A percentile compares a stretch with the other conserved stretches of the same genome.
phyloP scores from a whole-genome alignment of 2,797 vertebrate species.

The Myripristis murdjan region DNA sequence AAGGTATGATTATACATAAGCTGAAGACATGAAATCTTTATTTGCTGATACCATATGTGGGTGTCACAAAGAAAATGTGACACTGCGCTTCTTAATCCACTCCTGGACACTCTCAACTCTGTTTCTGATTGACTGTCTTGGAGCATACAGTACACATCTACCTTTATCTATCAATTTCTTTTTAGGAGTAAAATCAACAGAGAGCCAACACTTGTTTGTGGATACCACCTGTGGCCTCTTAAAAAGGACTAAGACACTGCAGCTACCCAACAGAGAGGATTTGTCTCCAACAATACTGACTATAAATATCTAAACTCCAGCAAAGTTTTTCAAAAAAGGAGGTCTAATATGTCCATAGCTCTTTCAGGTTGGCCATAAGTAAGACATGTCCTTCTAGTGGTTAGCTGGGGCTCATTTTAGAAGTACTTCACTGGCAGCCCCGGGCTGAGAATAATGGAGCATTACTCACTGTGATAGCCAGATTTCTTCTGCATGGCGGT shows the following conservation, averaged over 20 bases:
- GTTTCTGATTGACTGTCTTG: conserved; percentile 10
- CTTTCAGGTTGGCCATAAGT: conserved; percentile 60
- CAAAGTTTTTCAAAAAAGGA: conserved; percentile 49
- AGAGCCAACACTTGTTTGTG: conserved; percentile 28
- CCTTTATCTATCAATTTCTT: conserved; percentile 54
- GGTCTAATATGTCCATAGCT: conserved; percentile 53
- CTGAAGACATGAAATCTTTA: conserved; percentile 85
- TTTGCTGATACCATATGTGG: conserved; percentile 84
- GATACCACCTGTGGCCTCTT: conserved; percentile 69
- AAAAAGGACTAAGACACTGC: conserved; percentile 17
- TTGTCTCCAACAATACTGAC: conserved; percentile 33
- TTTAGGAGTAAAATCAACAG: conserved; percentile 35
- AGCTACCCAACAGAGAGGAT: conserved; percentile 17
- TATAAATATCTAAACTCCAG: conserved; percentile 61
- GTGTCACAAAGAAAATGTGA: conserved; percentile 3
- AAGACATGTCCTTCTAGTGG: conserved; percentile 61
- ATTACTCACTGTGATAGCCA: conserved; percentile 99
- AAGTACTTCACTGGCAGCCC: conserved; percentile 86
- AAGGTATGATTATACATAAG: conserved; percentile 89
- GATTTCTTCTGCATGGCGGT: conserved; percentile 99
- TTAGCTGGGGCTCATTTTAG: conserved; percentile 80
- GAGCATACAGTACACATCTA: conserved; percentile 24
- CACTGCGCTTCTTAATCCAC: conserved; percentile 11
- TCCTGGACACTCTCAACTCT: conserved; percentile 2
- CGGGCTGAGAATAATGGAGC: conserved; percentile 91